Conservation (phyloP, 2,113 vertebrate genomes). For the Apodemus sylvaticus region DNA sequence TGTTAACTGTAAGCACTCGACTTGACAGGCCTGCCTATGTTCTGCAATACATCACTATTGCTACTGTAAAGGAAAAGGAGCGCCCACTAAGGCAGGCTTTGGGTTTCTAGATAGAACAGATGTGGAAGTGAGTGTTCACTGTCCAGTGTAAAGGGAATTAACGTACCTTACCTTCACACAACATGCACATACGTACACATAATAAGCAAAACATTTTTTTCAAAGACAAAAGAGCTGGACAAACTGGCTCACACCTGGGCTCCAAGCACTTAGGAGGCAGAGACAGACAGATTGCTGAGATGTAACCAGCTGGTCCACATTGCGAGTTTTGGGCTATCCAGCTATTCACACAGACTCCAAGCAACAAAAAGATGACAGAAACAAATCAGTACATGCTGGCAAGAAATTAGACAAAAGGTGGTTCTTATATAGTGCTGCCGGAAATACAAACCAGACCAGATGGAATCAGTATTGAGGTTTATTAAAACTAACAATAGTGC, state of each 20-base stretch:
- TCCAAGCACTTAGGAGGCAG: neutral
- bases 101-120: neutral
- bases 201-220: neutral
- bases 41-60: neutral
- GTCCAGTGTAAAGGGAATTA: neutral
- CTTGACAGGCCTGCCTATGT: neutral
- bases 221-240: neutral
- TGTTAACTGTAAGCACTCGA: neutral
- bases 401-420: neutral
- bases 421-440: neutral
- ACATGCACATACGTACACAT: neutral
- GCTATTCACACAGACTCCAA: neutral
- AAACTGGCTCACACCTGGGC: neutral
- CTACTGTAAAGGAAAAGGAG: neutral
- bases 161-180: neutral
- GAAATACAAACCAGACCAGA: neutral
- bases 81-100: neutral
- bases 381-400: neutral
- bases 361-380: neutral
- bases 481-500: neutral
- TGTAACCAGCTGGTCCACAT: neutral
- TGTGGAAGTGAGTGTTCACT: fast-evolving
- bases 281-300: neutral
- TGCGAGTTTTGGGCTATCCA: neutral
- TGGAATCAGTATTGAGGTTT: neutral